Base-by-base conservation (phyloP, 2,113 vertebrate genomes). In the Gymnobelideus leadbeateri region DNA sequence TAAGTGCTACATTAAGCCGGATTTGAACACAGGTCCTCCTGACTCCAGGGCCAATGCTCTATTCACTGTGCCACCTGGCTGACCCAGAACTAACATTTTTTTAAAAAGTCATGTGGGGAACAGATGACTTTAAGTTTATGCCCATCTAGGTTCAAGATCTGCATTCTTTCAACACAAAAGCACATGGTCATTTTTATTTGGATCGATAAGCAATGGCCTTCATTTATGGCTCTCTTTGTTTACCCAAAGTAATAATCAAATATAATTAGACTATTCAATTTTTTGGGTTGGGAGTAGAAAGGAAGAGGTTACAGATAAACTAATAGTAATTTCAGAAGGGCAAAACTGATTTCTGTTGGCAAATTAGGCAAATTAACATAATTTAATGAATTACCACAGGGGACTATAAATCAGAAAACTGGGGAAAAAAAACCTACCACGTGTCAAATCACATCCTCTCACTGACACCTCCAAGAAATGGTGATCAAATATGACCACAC, bases 201-300 rank as follows among this genome's bases (percentile, higher is more conserved):
- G 94, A 68, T 92, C 50, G 95, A 37, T 84, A 84, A 84, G 68
- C 0, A 12, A 84, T 84, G n/a, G n/a, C 37, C 5, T n/a, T 77
- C 68, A 43, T n/a, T 77, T 77, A 77, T n/a, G 68, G 16, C 14
- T 43, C 43, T 77, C 68, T 96, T 91, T 96, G 96, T 97, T 96
- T 96, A 95, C 89, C 91, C 93, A 95, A 92, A 95, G 51, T 97
- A 95, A 96, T 91, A 97, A 95, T 97, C 95, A 96, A 94, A 54
- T 50, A 97, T 97, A 97, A 97, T 97, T 97, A 97, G 97, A 92
- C 93, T 96, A 93, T 95, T 97, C 84, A 94, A 84, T 93, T n/a
- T 95, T 89, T 92, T 84, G 89, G 57, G 92, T 55, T 92, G 77
- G 96, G 46, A 50, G 93, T 96, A 94, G 94, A 52, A 53, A 90